Evolutionary conservation across 2,797 vertebrate genomes (phyloP).

Genomic region (Melanotaenia trifasciata): DNA sequence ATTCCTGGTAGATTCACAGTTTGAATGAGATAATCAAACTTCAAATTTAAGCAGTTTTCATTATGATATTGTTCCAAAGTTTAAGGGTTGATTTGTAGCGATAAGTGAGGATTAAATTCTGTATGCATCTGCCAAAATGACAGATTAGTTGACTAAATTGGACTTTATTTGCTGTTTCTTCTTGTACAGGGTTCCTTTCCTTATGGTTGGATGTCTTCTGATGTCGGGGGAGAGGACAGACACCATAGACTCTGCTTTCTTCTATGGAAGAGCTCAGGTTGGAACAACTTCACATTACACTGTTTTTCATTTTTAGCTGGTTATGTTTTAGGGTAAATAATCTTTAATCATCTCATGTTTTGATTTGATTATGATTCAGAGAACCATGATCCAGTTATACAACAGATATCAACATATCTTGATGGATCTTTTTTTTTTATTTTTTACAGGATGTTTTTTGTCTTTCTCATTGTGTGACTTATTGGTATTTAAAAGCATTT

Average conservation of each 20-base stretch:
- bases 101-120: not conserved
- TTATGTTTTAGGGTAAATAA: no score
- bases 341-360: no score
- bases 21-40: no score
- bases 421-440: no score
- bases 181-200: slow-evolving; percentile 86
- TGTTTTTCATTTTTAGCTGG: not conserved
- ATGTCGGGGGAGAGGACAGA: slow-evolving; percentile 84
- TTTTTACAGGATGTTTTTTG: no score
- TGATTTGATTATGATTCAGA: no score
- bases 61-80: no score
- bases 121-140: not conserved
- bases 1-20: not conserved
- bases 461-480: no score
- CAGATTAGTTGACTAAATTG: not conserved
- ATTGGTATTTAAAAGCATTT: no score
- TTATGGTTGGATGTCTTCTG: slow-evolving; percentile 89
- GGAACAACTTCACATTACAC: slow-evolving; percentile 1
- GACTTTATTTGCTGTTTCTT: slow-evolving; percentile 1
- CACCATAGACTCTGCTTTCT: slow-evolving; percentile 92
- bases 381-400: no score
- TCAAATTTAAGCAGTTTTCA: no score
- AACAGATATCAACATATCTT: no score
- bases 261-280: slow-evolving; percentile 95
- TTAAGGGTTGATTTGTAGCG: not conserved